Base-by-base conservation (phyloP, 2,797 vertebrate genomes). In the Podarcis lilfordi region DNA sequence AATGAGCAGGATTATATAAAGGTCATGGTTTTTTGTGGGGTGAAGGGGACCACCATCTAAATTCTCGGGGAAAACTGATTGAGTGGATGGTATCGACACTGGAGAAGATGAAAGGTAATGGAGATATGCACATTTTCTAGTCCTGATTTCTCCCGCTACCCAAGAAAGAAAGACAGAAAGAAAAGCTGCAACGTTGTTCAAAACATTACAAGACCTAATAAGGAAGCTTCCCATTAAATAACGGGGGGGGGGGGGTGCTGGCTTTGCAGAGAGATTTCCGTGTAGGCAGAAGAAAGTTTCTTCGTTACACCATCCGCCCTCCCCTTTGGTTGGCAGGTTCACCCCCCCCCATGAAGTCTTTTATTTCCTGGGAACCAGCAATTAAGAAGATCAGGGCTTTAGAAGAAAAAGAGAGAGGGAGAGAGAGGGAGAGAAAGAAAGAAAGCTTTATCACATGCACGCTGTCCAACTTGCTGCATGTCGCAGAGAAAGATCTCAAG, bases 391-490 rank as follows among this genome's bases (percentile, higher is more conserved):
- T 96, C 95, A 96, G 90, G 91, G 83, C 85, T 94, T 90, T 93
- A 92, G 91, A 90, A 94, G 29, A 59, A 43, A 35, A 35, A 40
- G 89, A 96, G 96, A 96, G 92, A 25, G 68, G 35, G 40, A 40
- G 68, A 11, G 1, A 11, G 37, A 35, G 91, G 23, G 21, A 45
- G 27, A 5, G 23, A 23, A 8, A 15, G 91, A 87, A 93, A 94
- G 91, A 96, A 96, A 96, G 93, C 95, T 95, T 95, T 94, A 94
- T 96, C 97, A 97, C 89, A 79, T 96, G 96, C 82, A 72, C 32
- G 86, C 90, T 85, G 88, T 94, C 95, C 94, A 95, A 96, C 91
- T 93, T 94, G 88, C 64, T 94, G 94, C 91, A 95, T 94, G 87
- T 92, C 93, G 89, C 88, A 95, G 94, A 96, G 94, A 87, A 96